Base-by-base conservation (phyloP, 1,140 invertebrate genomes). In the Brachystomella parvula region DNA sequence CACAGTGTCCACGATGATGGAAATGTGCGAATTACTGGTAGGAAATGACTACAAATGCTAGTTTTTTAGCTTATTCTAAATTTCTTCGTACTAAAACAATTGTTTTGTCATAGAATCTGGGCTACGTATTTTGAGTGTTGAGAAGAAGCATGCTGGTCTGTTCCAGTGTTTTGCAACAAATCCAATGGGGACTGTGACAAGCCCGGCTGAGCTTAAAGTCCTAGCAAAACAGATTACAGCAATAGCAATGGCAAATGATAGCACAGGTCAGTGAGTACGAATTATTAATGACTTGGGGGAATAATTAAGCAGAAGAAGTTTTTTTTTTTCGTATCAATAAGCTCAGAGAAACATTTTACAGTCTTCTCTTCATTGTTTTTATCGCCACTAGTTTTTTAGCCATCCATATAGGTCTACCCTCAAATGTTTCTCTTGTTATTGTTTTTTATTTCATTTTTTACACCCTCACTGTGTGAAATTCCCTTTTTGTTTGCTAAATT, bases 121-220 rank as follows among this genome's bases (percentile, higher is more conserved):
- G 24, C 75, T 90, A 9, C 76, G 80, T 24, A 85, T 94, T 63
- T 80, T 82, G 1, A 81, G 82, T 2, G 86, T 89, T 0, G 84
- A 88, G 73, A 91, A 91, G 74, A 82, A 83, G 2, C 89, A 94
- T 74, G 89, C 89, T 0, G 92, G 93, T 0, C 86, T 93, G 24
- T 87, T 93, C 63, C 91, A 95, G 75, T 93, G 91, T 76, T 89
- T 94, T 72, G 91, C 89, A 0, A 85, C 83, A 65, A 95, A 94
- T 78, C 77, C 81, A n/a, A 81, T 90, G 17, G 90, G 89, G 26
- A 87, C 87, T 63, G 84, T 80, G 19, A 82, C 80, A 9, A 81
- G 80, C 15, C 80, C 80, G 31, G 83, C 83, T 59, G 78, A 86
- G 67, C 76, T 92, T 35, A 83, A 83, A 63, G 89, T 93, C 0